phyloP scores from a whole-genome alignment of 2,888 invertebrate genomes.

The Andrena flavipes region DNA sequence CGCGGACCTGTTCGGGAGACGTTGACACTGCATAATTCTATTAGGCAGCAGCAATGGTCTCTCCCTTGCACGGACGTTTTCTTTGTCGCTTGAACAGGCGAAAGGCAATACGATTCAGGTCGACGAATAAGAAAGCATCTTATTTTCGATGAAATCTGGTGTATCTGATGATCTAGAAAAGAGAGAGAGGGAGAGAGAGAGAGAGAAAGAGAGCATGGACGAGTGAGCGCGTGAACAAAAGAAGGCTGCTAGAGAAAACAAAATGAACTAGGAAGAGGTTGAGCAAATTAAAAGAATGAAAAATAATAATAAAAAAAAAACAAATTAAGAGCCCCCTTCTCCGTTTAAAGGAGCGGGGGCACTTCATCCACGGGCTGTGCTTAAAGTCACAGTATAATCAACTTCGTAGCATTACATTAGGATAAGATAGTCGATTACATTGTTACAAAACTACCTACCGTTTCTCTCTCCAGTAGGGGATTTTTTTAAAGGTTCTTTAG shows the following conservation, averaged over 20 bases:
- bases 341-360: slow-evolving; percentile 55
- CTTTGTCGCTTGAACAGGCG: slow-evolving; percentile 40
- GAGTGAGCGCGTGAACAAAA: slow-evolving; percentile 50
- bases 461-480: slow-evolving; percentile 76
- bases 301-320: slow-evolving; percentile 45
- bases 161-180: slow-evolving; percentile 36
- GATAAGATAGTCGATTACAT: slow-evolving; percentile 75
- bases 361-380: slow-evolving; percentile 80
- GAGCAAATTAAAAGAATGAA: slow-evolving; percentile 33
- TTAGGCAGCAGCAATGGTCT: slow-evolving; percentile 41
- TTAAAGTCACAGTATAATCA: slow-evolving; percentile 79
- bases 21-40: slow-evolving; percentile 26
- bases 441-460: slow-evolving; percentile 78
- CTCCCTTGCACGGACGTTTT: slow-evolving; percentile 48
- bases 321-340: slow-evolving; percentile 53
- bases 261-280: slow-evolving; percentile 32
- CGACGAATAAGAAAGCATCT: slow-evolving; percentile 34
- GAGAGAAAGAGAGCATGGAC: slow-evolving; percentile 38
- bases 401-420: slow-evolving; percentile 76
- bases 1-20: slow-evolving; percentile 25
- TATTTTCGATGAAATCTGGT: slow-evolving; percentile 49
- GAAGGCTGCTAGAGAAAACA: slow-evolving; percentile 53
- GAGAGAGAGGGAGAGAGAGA: slow-evolving; percentile 28
- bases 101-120: slow-evolving; percentile 46
- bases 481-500: slow-evolving; percentile 78